These are phyloP conservation scores for Drosophila kambysellisi DNA, from an alignment of 2,888 invertebrate genomes.

Conservation along the genomic window DNA sequence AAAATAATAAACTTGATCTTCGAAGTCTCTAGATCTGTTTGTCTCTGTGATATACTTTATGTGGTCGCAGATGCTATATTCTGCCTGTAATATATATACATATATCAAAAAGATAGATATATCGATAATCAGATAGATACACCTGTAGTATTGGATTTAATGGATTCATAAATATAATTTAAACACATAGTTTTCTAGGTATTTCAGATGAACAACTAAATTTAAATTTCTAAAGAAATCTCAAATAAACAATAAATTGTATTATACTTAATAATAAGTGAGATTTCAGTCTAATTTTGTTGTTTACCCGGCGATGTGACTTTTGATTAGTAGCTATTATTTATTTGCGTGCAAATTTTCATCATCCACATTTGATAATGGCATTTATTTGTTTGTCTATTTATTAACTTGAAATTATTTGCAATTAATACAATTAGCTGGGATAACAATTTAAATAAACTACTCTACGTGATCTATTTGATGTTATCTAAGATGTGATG, in stretches of 20 bases:
- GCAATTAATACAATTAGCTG: slow-evolving; percentile 40
- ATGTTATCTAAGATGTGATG: slow-evolving; percentile 3
- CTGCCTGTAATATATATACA: background rate
- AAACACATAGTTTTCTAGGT: background rate
- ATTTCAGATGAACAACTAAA: background rate
- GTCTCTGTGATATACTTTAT: background rate
- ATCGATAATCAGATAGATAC: background rate
- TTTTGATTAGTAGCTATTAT: slow-evolving; percentile 22
- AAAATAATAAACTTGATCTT: background rate
- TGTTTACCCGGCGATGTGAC: slow-evolving; percentile 4
- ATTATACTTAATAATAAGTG: slow-evolving; percentile 10
- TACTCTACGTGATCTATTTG: slow-evolving; percentile 22
- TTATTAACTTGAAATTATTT: slow-evolving; percentile 30
- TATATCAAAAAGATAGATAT: background rate
- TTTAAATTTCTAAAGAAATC: background rate
- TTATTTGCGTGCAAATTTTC: slow-evolving; percentile 18
- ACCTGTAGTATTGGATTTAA: background rate
- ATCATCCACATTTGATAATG: slow-evolving; percentile 1
- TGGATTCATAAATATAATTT: background rate
- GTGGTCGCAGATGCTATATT: background rate
- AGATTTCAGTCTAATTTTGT: slow-evolving; percentile 4
- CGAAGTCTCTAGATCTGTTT: background rate
- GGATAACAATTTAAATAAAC: slow-evolving; percentile 14
- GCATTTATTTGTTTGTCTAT: slow-evolving; percentile 15
- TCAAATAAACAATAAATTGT: background rate